Base-by-base conservation (phyloP, 2,888 invertebrate species). In the Zootermopsis nevadensis region DNA sequence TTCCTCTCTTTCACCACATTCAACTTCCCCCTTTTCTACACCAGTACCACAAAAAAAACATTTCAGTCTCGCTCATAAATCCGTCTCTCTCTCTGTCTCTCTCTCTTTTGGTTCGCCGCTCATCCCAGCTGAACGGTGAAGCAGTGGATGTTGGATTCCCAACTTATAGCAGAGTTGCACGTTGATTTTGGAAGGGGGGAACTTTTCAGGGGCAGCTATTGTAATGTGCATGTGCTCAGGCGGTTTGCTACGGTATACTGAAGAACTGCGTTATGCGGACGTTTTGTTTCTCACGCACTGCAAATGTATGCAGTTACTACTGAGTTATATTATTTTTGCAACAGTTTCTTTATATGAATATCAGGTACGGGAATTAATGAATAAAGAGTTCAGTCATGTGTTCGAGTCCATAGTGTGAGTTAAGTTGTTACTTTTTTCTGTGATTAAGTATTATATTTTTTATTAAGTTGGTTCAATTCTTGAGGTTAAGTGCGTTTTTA, bases 1-100 rank as follows among this genome's bases (percentile, higher is more conserved):
- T 86, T 84, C 60, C 60, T 60, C 60, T 27, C 60, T 85, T 85
- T 84, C 86, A 81, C 79, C 80, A 83, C 83, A 82, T 80, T 83
- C 84, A 84, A 83, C 81, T 77, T 84, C 83, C 84, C n/a, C 81
- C 67, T 81, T 42, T 33, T 80, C 42, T 66, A 60, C n/a, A 31
- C 79, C 31, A 79, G 24, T 80, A 35, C 67, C 38, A 80, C 80
- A 80, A 80, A 80, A 80, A 80, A 38, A n/a, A 24, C n/a, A 12
- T 35, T 48, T 30, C 31, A n/a, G 31, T 80, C 31, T 35, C 48
- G 4, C 77, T 77, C 53, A 42, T 7, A 38, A 19, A n/a, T 38
- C 24, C 48, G 24, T 30, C 55, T 31, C 4, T n/a, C 42, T 76
- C 76, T 60, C 31, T 79, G 55, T 55, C 42, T 77, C 27, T 22